These are phyloP conservation scores for Natrix natrix DNA, from an alignment of 2,797 vertebrate species.

Conservation along the genomic window DNA sequence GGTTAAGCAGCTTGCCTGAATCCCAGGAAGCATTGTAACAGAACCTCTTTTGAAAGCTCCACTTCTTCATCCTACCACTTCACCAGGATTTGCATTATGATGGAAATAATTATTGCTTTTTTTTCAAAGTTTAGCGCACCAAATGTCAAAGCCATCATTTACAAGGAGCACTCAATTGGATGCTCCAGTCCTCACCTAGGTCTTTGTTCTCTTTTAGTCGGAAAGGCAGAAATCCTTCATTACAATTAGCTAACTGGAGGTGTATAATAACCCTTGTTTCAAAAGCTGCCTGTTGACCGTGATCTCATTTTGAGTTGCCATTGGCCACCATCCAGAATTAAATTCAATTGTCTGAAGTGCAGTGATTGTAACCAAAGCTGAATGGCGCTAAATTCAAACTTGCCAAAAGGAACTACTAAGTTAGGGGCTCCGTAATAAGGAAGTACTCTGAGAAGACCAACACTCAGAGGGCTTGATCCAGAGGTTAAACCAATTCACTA, in stretches of 20 bases:
- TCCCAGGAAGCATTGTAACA: constrained; percentile 47
- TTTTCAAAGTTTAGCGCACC: background rate
- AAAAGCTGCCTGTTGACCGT: background rate
- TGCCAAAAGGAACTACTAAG: background rate
- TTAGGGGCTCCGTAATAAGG: too few species aligned
- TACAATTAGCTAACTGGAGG: background rate
- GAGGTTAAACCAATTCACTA: too few species aligned
- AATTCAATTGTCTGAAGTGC: background rate
- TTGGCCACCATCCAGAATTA: background rate
- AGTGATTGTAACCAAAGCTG: background rate
- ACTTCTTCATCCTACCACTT: constrained; percentile 4
- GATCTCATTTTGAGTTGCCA: background rate
- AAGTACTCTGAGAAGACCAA: background rate
- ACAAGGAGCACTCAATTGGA: background rate
- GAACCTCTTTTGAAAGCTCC: constrained; percentile 37
- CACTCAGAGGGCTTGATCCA: background rate
- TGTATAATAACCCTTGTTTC: background rate
- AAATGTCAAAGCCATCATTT: constrained; percentile 13
- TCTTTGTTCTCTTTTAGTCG: background rate
- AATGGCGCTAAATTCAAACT: background rate
- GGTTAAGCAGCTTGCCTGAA: constrained; percentile 48
- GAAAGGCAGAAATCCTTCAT: background rate
- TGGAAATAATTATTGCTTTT: constrained; percentile 45
- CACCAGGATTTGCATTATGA: constrained; percentile 11
- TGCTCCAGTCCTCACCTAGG: background rate